phyloP scores from a whole-genome alignment of 2,888 invertebrate species.

The Psylliodes chrysocephalus region DNA sequence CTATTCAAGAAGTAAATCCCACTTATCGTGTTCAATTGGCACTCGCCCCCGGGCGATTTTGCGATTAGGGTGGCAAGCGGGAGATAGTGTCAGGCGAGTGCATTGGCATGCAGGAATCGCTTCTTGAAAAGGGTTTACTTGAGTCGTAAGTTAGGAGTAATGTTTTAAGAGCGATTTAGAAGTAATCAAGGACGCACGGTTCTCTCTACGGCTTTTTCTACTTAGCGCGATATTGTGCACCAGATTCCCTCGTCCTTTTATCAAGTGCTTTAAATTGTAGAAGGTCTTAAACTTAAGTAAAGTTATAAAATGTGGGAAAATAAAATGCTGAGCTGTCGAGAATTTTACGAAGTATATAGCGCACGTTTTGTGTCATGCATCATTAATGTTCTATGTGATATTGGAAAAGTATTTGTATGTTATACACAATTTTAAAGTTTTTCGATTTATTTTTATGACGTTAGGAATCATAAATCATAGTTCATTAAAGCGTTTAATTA shows the following conservation, averaged over 20 bases:
- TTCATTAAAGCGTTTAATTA: too few relatives aligned
- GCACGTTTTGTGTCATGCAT: too few relatives aligned
- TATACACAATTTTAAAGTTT: too few relatives aligned
- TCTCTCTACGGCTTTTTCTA: conserved; percentile 21
- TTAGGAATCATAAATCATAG: too few relatives aligned
- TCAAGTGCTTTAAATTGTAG: neutral
- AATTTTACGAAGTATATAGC: too few relatives aligned
- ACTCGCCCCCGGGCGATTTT: neutral
- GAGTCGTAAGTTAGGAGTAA: conserved; percentile 29
- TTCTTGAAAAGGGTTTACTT: conserved; percentile 29
- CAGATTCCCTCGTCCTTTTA: conserved; percentile 11
- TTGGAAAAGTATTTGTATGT: too few relatives aligned
- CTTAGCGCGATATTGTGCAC: conserved; percentile 23
- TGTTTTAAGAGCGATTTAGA: conserved; percentile 30
- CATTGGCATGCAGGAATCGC: conserved; percentile 31
- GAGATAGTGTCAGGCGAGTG: conserved; percentile 26
- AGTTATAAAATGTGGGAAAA: conserved; percentile 4
- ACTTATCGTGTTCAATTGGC: conserved; percentile 12
- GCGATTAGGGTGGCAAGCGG: conserved; percentile 8
- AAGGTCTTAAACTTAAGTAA: conserved; percentile 1
- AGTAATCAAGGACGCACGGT: conserved; percentile 32
- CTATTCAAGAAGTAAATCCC: too few relatives aligned
- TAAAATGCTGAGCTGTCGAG: too few relatives aligned
- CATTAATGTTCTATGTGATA: too few relatives aligned
- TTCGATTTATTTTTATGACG: too few relatives aligned